These are phyloP conservation scores for Phaetusa simplex DNA, from an alignment of 2,113 vertebrate genomes.

Conservation along the genomic window DNA sequence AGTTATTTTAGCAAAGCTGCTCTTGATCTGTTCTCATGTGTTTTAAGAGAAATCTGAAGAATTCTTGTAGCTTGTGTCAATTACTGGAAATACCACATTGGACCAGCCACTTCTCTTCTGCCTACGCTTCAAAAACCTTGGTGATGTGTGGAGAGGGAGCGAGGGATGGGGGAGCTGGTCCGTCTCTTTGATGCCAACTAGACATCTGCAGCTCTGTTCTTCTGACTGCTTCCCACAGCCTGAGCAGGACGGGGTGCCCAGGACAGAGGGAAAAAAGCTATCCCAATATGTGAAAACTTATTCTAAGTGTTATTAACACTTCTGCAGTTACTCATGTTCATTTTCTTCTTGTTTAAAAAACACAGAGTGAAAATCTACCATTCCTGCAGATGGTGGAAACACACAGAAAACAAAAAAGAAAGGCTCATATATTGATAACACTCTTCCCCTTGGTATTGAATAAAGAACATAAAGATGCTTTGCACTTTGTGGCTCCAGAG, in stretches of 20 bases:
- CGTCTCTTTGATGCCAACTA: background rate
- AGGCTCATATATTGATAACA: background rate
- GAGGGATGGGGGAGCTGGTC: background rate
- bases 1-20: background rate
- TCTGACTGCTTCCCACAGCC: background rate
- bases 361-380: background rate
- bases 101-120: background rate
- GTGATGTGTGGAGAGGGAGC: background rate
- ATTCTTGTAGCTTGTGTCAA: background rate
- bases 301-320: background rate
- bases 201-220: background rate
- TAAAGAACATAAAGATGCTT: background rate
- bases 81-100: background rate
- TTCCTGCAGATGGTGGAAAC: background rate
- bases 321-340: background rate
- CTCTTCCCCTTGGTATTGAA: background rate
- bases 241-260: background rate
- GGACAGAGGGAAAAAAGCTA: background rate
- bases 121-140: background rate
- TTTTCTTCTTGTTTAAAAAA: conserved; percentile 13
- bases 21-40: background rate
- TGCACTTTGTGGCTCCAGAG: background rate
- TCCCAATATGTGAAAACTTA: background rate
- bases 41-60: background rate
- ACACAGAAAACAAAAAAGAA: background rate